A percentile compares a stretch with the other conserved stretches of the same genome.
Evolutionary conservation across 1,140 invertebrate species (phyloP).

Genomic region (Plutomurus gul): DNA sequence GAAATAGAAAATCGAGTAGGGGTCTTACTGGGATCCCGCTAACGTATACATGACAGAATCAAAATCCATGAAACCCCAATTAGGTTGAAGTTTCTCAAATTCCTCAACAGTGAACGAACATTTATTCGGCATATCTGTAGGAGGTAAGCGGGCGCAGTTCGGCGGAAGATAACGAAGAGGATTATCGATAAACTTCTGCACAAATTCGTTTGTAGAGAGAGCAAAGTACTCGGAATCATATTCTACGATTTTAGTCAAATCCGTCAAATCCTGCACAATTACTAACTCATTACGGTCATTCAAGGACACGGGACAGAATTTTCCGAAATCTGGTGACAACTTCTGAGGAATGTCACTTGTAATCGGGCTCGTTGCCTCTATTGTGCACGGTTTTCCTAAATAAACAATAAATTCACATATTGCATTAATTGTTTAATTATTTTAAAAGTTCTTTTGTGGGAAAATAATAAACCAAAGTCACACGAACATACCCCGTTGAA

Average conservation of each 20-base stretch:
- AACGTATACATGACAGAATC: constrained; percentile 43
- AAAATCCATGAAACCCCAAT: constrained; percentile 43
- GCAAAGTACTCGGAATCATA: not conserved
- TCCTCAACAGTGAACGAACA: not conserved
- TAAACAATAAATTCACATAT: not conserved
- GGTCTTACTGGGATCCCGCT: constrained; percentile 31
- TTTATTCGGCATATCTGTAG: not conserved
- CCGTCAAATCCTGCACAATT: not conserved
- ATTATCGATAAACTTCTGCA: not conserved
- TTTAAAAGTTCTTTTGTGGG: too few relatives aligned
- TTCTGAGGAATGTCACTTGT: constrained; percentile 1
- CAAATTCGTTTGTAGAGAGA: not conserved
- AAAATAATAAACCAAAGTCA: not conserved
- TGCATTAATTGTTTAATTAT: not conserved
- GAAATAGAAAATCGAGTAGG: not conserved
- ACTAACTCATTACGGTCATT: not conserved
- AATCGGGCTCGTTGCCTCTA: constrained; percentile 33
- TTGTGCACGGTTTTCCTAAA: not conserved
- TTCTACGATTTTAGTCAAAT: not conserved
- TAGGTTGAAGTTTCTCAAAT: not conserved
- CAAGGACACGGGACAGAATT: not conserved
- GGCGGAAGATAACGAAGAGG: not conserved
- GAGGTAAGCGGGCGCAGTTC: not conserved
- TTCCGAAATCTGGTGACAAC: constrained; percentile 30
- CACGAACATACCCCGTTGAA: not conserved